Evolutionary conservation across 1,140 invertebrate species (phyloP).

Genomic region (Drosophila nigrodunni): DNA sequence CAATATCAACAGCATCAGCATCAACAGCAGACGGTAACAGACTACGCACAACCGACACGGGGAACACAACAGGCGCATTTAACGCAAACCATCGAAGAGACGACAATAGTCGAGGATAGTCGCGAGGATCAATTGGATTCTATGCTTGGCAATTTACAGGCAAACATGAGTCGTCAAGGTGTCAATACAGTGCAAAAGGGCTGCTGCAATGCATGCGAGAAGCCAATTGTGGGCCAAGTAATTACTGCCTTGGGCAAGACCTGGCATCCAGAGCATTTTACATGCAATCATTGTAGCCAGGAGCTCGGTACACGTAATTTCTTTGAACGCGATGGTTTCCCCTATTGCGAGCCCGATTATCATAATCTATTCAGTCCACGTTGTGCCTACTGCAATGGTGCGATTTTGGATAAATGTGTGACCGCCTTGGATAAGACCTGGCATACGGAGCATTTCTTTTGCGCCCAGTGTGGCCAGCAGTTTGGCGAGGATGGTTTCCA

Average conservation of each 20-base stretch:
- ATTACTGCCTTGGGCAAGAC: slow-evolving; percentile 97
- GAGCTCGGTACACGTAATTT: slow-evolving; percentile 99
- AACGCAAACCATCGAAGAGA: slow-evolving; percentile 85
- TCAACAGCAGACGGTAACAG: slow-evolving; percentile 86
- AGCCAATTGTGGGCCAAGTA: slow-evolving; percentile 98
- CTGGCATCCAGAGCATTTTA: slow-evolving; percentile 99
- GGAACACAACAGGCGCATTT: slow-evolving; percentile 85
- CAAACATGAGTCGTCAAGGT: slow-evolving; percentile 98
- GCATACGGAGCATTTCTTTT: slow-evolving; percentile 99
- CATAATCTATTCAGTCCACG: slow-evolving; percentile 99
- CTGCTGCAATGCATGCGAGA: slow-evolving; percentile 98
- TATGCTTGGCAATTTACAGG: slow-evolving; percentile 92
- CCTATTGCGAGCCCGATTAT: slow-evolving; percentile 99
- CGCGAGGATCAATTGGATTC: slow-evolving; percentile 91
- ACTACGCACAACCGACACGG: slow-evolving; percentile 91
- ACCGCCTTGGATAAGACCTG: slow-evolving; percentile 99
- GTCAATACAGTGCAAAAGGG: slow-evolving; percentile 99
- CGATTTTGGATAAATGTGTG: slow-evolving; percentile 99
- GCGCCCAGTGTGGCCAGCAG: slow-evolving; percentile 98
- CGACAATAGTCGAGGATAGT: slow-evolving; percentile 72
- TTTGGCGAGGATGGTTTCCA: slow-evolving; percentile 99
- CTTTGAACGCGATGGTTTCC: slow-evolving; percentile 98
- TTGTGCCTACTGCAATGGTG: slow-evolving; percentile 99
- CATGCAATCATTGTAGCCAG: slow-evolving; percentile 97
- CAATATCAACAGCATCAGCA: slow-evolving; percentile 54